These are phyloP conservation scores for Sarcophilus harrisii DNA, from an alignment of 2,797 vertebrate species.

Conservation along the genomic window DNA sequence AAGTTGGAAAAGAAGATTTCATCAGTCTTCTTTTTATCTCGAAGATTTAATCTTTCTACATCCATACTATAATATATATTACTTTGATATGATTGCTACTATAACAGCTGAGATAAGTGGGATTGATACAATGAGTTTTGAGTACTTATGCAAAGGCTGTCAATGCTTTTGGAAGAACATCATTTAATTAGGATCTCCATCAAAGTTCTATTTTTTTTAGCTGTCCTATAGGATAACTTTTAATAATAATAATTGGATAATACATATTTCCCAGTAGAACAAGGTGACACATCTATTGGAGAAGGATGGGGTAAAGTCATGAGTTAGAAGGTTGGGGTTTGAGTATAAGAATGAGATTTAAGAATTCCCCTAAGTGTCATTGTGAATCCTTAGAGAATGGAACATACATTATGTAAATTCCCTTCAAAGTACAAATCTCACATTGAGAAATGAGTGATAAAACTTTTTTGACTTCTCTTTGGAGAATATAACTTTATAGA, in stretches of 20 bases:
- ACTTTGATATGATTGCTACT: background rate
- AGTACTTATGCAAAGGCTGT: background rate
- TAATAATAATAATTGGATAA: background rate
- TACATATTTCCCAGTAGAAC: background rate
- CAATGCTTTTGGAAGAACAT: background rate
- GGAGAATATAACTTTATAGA: background rate
- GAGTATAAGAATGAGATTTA: background rate
- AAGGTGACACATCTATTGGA: background rate
- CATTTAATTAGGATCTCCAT: background rate
- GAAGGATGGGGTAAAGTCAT: background rate
- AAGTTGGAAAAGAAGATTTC: background rate
- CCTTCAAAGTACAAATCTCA: background rate
- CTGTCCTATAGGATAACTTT: background rate
- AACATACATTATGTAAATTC: background rate
- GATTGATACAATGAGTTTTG: background rate
- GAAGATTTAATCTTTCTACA: background rate
- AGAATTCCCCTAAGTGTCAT: background rate
- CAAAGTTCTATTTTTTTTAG: background rate
- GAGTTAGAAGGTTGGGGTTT: background rate
- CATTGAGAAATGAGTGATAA: background rate
- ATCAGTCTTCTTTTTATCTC: background rate
- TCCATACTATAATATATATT: background rate
- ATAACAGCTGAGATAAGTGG: background rate
- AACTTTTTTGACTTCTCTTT: background rate
- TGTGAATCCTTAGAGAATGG: background rate